Base-by-base conservation (phyloP, 2,797 vertebrate genomes). In the Argyrosomus regius region DNA sequence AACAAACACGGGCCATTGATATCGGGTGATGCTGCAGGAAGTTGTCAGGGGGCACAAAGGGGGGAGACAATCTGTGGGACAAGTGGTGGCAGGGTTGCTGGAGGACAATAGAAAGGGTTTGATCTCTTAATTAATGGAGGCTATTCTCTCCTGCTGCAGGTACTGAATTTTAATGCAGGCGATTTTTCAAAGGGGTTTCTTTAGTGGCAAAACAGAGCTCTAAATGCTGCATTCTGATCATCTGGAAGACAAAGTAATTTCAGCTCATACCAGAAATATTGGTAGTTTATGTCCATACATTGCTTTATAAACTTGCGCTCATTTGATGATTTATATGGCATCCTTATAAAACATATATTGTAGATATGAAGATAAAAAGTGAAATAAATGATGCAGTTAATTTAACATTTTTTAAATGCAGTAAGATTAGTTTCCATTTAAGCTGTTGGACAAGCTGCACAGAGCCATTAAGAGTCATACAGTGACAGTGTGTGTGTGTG, bases 111-210 rank as follows among this genome's bases (percentile, higher is more conserved):
- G 90, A 87, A 78, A 87, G 90, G 87, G 89, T 90, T 85, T 95
- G 93, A 95, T 94, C 93, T 94, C 93, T 95, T 95, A 94, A 95
- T 95, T 94, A 95, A 95, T 92, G 93, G 92, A 90, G 91, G 91
- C 89, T 59, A 88, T 93, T 92, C 90, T 86, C 78, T 86, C 82
- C 89, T 77, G 91, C 87, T 86, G 90, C 93, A 95, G 93, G 94
- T 95, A 93, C 82, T 92, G 91, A 89, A 93, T 94, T 91, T 91
- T 93, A 95, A 94, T 92, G 82, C 75, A 24, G 59, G 54, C 56
- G 35, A 92, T 93, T 93, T 94, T 90, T 92, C 91, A 91, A 69
- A 76, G 62, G 52, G 71, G 54, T 87, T 84, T 85, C 82, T 87
- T 88, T 75, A 71, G 87, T 71, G 84, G 86, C 82, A 84, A 76